Conservation (phyloP, 2,113 vertebrate species). For the Antechinus stuartii region DNA sequence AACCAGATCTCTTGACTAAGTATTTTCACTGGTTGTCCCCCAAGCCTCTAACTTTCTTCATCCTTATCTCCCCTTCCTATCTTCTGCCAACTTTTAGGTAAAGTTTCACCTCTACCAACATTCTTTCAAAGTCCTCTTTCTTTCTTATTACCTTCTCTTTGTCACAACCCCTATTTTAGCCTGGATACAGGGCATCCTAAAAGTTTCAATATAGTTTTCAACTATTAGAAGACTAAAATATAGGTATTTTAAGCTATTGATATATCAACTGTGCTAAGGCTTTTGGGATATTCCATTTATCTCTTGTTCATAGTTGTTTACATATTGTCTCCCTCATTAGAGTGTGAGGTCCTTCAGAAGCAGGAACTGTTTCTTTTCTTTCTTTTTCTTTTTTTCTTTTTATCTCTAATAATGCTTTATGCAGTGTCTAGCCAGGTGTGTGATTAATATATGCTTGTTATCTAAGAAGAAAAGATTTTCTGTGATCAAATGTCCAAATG, state of each 20-base stretch:
- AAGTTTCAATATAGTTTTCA: not conserved
- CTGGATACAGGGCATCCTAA: not conserved
- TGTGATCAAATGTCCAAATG: not conserved
- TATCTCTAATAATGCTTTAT: not conserved
- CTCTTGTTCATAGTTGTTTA: not conserved
- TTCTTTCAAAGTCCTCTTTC: not conserved
- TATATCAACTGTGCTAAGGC: not conserved
- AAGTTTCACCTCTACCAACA: not conserved
- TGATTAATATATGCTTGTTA: not conserved
- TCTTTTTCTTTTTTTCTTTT: not conserved
- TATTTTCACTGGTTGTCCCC: not conserved
- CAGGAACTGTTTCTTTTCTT: not conserved
- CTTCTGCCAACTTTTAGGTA: not conserved
- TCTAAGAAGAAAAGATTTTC: not conserved
- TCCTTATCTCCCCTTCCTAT: not conserved
- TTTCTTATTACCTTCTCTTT: not conserved
- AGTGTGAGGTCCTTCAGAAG: not conserved
- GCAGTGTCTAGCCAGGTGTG: not conserved
- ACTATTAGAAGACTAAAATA: not conserved
- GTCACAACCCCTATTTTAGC: not conserved
- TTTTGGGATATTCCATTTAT: not conserved
- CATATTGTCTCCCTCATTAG: not conserved
- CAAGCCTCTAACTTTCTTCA: not conserved
- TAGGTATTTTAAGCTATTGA: not conserved
- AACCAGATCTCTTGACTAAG: not conserved